Percentiles rank a stretch among this genome's conserved stretches.
These are phyloP conservation scores for Pica pica DNA, from an alignment of 2,113 vertebrate genomes.

Conservation along the genomic window DNA sequence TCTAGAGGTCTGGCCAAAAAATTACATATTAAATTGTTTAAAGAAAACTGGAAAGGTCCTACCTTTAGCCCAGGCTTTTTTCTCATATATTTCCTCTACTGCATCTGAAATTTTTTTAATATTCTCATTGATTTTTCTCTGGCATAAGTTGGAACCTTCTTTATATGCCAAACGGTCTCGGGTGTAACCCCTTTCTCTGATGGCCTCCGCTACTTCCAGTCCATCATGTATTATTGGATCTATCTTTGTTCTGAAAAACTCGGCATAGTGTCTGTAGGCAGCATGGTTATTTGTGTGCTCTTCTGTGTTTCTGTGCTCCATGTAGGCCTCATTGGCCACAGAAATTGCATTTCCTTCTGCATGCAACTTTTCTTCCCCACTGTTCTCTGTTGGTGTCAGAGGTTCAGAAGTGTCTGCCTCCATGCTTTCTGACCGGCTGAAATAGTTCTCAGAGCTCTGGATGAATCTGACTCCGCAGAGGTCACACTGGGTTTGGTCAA, in stretches of 20 bases:
- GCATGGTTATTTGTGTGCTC: constrained; percentile 56
- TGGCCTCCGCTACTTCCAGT: constrained; percentile 41
- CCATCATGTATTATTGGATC: constrained; percentile 60
- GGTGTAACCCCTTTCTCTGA: constrained; percentile 34
- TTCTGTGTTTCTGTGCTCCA: constrained; percentile 55
- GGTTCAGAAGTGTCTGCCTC: constrained; percentile 27
- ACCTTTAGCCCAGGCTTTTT: constrained; percentile 76
- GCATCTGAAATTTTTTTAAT: constrained; percentile 63
- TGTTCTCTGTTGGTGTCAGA: neutral
- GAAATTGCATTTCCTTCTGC: neutral
- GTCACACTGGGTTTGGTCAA: constrained; percentile 78
- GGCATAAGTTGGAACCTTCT: constrained; percentile 63
- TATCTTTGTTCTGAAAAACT: constrained; percentile 64
- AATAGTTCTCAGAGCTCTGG: constrained; percentile 44
- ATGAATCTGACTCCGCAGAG: constrained; percentile 77
- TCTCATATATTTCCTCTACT: constrained; percentile 70
- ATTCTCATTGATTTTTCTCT: constrained; percentile 71
- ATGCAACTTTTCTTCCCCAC: constrained; percentile 4
- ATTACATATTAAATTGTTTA: neutral
- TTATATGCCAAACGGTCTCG: constrained; percentile 44
- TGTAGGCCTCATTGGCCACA: constrained; percentile 32
- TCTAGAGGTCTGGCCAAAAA: neutral
- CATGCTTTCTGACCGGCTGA: neutral
- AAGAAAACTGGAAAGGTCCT: neutral
- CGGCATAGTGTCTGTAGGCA: constrained; percentile 63